A percentile compares a stretch with the other conserved stretches of the same genome.
Conservation (phyloP, 2,888 invertebrate genomes). For the Malthinus flaveolus region DNA sequence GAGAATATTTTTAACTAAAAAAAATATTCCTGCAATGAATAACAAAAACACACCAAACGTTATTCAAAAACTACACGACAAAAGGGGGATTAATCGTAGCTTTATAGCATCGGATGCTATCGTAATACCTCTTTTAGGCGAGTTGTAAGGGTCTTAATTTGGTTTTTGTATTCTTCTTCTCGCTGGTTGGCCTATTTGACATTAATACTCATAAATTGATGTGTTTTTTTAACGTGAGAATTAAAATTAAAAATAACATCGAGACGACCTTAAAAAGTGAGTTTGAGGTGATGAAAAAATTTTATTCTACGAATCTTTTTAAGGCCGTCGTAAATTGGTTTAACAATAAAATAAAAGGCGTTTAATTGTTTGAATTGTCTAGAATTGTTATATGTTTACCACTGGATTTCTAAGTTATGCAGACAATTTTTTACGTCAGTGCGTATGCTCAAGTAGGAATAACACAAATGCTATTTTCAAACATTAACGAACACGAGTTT, state of each 20-base stretch:
- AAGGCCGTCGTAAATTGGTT: no score
- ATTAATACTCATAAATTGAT: constrained; percentile 12
- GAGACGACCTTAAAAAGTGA: no score
- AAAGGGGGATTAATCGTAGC: constrained; percentile 31
- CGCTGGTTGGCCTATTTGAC: constrained; percentile 95
- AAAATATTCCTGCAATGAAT: constrained; percentile 15
- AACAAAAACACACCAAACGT: constrained; percentile 5
- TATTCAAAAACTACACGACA: constrained; percentile 18
- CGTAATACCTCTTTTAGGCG: constrained; percentile 96
- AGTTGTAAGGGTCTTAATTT: constrained; percentile 98
- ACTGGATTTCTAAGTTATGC: no score
- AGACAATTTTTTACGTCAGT: no score
- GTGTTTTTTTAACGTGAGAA: background rate
- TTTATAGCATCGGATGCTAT: constrained; percentile 9
- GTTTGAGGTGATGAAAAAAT: no score
- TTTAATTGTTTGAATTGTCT: no score
- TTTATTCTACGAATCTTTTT: no score
- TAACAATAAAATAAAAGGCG: no score
- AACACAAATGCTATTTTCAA: no score
- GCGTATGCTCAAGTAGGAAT: no score
- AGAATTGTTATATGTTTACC: no score
- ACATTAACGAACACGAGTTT: no score
- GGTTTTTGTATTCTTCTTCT: constrained; percentile 99
- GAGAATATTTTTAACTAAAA: constrained; percentile 18
- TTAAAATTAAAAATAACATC: background rate